phyloP scores from a whole-genome alignment of 2,888 invertebrate genomes.

The Tenthredo amoena region DNA sequence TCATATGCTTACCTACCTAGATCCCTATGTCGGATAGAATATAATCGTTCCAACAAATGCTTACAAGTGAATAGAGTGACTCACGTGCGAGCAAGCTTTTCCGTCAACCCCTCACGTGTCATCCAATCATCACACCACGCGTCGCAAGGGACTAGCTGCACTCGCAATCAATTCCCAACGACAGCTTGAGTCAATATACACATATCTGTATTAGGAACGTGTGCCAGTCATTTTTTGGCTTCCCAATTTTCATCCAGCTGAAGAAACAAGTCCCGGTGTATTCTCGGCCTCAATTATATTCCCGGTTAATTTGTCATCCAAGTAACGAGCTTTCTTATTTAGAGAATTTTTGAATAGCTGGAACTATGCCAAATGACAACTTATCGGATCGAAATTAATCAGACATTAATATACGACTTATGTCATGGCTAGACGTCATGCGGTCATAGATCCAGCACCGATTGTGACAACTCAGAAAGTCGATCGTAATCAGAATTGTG shows the following conservation, averaged over 20 bases:
- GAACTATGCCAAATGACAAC: slow-evolving; percentile 10
- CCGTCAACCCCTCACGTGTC: slow-evolving; percentile 31
- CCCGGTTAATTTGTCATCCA: not conserved
- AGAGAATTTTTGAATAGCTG: not conserved
- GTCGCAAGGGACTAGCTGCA: slow-evolving; percentile 37
- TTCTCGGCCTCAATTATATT: not conserved
- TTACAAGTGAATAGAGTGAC: slow-evolving; percentile 45
- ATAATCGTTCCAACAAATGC: slow-evolving; percentile 44
- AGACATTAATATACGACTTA: slow-evolving; percentile 26
- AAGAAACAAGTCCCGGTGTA: not conserved
- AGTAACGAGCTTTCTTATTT: not conserved
- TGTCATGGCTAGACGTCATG: not conserved
- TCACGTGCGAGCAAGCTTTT: slow-evolving; percentile 32
- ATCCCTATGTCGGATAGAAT: slow-evolving; percentile 28
- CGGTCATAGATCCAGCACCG: not conserved
- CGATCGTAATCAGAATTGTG: not conserved
- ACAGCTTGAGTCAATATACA: slow-evolving; percentile 48
- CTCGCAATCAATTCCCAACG: slow-evolving; percentile 50
- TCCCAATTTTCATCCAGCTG: slow-evolving; percentile 18
- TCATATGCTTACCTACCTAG: not conserved
- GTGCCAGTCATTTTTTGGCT: slow-evolving; percentile 32
- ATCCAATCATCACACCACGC: slow-evolving; percentile 51
- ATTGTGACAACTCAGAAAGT: not conserved
- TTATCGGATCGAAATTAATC: not conserved
- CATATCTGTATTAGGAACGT: slow-evolving; percentile 34